Percentiles rank a stretch among this genome's conserved stretches.
Conservation (phyloP, 2,888 invertebrate species). For the Cancer borealis region DNA sequence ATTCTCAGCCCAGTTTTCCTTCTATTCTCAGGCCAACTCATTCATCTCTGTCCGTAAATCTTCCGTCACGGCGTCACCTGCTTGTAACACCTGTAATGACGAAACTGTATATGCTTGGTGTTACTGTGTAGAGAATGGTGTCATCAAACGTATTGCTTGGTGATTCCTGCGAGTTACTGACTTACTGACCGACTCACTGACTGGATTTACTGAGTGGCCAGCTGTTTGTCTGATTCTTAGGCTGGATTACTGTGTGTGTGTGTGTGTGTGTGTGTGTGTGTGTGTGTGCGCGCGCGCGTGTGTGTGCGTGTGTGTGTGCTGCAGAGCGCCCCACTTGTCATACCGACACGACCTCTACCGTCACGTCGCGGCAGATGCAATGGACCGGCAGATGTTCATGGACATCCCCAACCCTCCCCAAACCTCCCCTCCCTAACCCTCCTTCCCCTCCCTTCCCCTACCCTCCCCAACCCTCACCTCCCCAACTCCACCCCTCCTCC, state of each 20-base stretch:
- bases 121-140: no score
- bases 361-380: not conserved
- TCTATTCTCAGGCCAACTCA: no score
- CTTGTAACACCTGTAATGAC: no score
- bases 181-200: not conserved
- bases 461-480: not conserved
- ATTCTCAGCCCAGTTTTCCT: no score
- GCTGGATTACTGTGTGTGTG: not conserved
- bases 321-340: not conserved
- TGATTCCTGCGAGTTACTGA: not conserved
- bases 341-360: not conserved
- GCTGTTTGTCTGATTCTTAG: not conserved
- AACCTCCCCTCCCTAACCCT: not conserved
- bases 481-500: not conserved
- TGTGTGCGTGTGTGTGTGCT: not conserved
- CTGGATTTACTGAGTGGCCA: not conserved
- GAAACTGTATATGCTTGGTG: no score
- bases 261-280: not conserved
- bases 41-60: no score
- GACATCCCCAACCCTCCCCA: not conserved
- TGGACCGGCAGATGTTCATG: not conserved
- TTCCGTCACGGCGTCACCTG: no score
- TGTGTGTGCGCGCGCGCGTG: not conserved
- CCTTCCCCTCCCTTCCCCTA: not conserved
- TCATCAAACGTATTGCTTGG: no score